phyloP scores from a whole-genome alignment of 1,140 invertebrate species.

The Zaprionus davidi region DNA sequence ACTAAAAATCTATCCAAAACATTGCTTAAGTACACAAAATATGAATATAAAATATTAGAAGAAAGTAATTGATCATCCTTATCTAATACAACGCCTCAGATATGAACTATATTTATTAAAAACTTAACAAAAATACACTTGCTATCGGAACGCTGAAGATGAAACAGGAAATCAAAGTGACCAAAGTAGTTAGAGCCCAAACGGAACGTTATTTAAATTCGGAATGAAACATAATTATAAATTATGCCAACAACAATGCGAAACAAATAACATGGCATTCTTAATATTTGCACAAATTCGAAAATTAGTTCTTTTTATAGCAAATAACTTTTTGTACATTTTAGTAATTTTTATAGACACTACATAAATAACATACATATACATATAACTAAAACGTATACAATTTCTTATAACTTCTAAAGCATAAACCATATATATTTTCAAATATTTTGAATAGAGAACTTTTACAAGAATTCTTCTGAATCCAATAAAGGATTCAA shows the following conservation, averaged over 20 bases:
- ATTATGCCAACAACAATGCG: conserved; percentile 65
- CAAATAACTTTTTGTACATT: conserved; percentile 64
- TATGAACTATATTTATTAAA: not conserved
- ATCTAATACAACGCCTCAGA: not conserved
- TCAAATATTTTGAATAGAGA: conserved; percentile 77
- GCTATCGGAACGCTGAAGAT: conserved; percentile 13
- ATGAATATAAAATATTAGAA: conserved; percentile 6
- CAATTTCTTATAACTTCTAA: conserved; percentile 26
- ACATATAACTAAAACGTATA: conserved; percentile 12
- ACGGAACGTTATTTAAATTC: conserved; percentile 44
- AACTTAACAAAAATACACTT: not conserved
- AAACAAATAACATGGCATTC: not conserved
- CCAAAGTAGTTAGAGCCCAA: conserved; percentile 59
- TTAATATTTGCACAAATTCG: conserved; percentile 6
- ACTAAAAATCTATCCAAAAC: not conserved
- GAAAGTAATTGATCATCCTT: not conserved
- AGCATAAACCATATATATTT: conserved; percentile 37
- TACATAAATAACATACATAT: conserved; percentile 26
- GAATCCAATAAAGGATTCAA: conserved; percentile 45
- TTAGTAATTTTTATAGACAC: conserved; percentile 16
- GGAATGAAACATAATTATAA: conserved; percentile 46
- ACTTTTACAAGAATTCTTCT: conserved; percentile 66
- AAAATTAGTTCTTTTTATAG: conserved; percentile 32
- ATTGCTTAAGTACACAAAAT: not conserved
- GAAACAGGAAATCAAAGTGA: conserved; percentile 58